Base-by-base conservation (phyloP, 2,797 vertebrate genomes). In the Margarornis squamiger region DNA sequence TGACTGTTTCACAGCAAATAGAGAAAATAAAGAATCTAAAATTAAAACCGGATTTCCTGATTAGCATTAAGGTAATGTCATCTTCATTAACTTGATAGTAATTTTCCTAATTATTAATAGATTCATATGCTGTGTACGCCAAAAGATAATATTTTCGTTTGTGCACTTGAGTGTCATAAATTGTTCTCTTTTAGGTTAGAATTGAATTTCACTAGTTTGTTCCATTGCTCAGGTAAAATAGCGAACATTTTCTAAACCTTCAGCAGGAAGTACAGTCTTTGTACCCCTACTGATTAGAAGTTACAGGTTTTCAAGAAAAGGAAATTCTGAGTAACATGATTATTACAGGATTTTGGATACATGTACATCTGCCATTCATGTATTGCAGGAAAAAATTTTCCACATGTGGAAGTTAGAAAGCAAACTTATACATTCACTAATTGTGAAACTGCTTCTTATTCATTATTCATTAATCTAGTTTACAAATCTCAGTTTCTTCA, bases 1-100 rank as follows among this genome's bases (percentile, higher is more conserved):
- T 98, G 96, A 98, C 97, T 74, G 97, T 98, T 94, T 88, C 96
- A 32, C 97, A 99, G 92, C 99, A 99, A 97, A 97, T 99, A 92
- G 96, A 99, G 45, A 75, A 98, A 95, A 98, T 99, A 96, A 98
- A 96, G 98, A 99, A 97, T 88, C 97, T 99, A 74, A 98, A 98
- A 90, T 92, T 99, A 88, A 96, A 98, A 38, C 99, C 99, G 1
- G 98, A 99, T 98, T 93, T 99, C 96, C 98, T 99, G 96, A 99
- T 99, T 95, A 99, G 99, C 96, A 99, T 99, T 91, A 99, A 99
- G 99, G 99, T 99, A 98, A 97, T 89, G 24, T 55, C 8, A 41
- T 38, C 34, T 84, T 92, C 45, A 58, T 46, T 75, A 73, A 77
- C 65, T 91, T 92, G 48, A 36, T 81, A 49, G 12, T 76, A 12